Conservation (phyloP, 2,888 invertebrate species). For the Ormyrus nitidulus region DNA sequence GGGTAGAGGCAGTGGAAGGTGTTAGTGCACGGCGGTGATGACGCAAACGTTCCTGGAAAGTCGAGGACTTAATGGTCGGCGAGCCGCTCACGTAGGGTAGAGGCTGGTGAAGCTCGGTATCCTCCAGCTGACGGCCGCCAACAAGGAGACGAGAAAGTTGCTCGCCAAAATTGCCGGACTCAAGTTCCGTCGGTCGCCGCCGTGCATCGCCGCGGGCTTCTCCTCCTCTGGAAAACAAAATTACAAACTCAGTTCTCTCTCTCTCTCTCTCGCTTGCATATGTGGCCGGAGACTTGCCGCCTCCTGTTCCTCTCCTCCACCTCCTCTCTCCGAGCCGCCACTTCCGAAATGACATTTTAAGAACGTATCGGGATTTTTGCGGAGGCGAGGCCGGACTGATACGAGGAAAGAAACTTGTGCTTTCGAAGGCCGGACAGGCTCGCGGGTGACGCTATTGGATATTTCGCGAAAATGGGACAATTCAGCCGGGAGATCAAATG, state of each 20-base stretch:
- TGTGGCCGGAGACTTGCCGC: too few relatives aligned
- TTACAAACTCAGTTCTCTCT: conserved; percentile 58
- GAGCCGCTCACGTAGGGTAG: conserved; percentile 71
- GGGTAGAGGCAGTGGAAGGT: too few relatives aligned
- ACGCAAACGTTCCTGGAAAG: conserved; percentile 16
- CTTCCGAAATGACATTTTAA: conserved; percentile 8
- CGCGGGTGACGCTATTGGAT: too few relatives aligned
- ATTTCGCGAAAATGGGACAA: too few relatives aligned
- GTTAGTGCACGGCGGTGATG: background rate
- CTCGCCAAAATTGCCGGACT: conserved; percentile 72
- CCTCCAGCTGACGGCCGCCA: conserved; percentile 73
- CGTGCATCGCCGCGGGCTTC: conserved; percentile 73
- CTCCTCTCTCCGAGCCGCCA: too few relatives aligned
- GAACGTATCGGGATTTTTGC: conserved; percentile 10
- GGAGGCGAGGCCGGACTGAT: too few relatives aligned
- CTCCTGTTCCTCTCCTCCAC: too few relatives aligned
- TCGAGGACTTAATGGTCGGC: conserved; percentile 29
- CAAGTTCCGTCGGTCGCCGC: conserved; percentile 72
- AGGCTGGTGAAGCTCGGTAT: conserved; percentile 73
- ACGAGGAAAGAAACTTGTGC: too few relatives aligned
- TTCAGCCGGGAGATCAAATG: too few relatives aligned
- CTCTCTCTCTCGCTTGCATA: too few relatives aligned
- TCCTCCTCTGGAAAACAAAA: conserved; percentile 70
- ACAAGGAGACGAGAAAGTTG: conserved; percentile 72
- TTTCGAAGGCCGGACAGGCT: too few relatives aligned